Evolutionary conservation across 1,140 invertebrate species (phyloP).

Genomic region (Aleiodes sp.): DNA sequence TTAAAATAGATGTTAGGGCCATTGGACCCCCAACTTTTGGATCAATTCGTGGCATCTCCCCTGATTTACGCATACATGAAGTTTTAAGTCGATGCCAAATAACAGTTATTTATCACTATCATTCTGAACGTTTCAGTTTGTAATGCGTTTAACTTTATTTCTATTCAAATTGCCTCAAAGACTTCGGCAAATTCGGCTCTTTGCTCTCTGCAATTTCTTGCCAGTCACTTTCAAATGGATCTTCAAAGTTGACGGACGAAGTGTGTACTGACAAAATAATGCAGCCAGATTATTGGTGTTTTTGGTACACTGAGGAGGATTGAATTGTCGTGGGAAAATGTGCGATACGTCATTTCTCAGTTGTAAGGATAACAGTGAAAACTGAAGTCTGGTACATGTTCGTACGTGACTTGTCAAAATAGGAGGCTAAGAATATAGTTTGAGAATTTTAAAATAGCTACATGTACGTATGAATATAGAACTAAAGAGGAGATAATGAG

Average conservation of each 20-base stretch:
- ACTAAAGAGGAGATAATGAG: background rate
- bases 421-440: background rate
- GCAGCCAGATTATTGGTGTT: background rate
- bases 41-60: slow-evolving; percentile 50
- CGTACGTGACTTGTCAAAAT: background rate
- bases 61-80: slow-evolving; percentile 13
- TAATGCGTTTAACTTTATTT: no score
- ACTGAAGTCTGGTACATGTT: background rate
- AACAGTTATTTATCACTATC: background rate
- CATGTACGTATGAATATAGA: background rate
- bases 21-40: slow-evolving; percentile 54
- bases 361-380: slow-evolving; percentile 1
- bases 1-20: slow-evolving; percentile 57
- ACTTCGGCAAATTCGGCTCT: no score
- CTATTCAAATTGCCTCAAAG: no score
- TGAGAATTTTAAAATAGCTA: background rate
- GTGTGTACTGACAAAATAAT: background rate
- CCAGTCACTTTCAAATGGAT: no score
- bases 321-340: background rate
- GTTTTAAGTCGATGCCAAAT: background rate
- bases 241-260: no score
- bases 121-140: background rate
- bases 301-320: background rate
- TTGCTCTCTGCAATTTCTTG: no score
- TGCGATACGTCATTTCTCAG: background rate